These are phyloP conservation scores for Orthosia gracilis DNA, from an alignment of 2,888 invertebrate genomes.

Conservation along the genomic window DNA sequence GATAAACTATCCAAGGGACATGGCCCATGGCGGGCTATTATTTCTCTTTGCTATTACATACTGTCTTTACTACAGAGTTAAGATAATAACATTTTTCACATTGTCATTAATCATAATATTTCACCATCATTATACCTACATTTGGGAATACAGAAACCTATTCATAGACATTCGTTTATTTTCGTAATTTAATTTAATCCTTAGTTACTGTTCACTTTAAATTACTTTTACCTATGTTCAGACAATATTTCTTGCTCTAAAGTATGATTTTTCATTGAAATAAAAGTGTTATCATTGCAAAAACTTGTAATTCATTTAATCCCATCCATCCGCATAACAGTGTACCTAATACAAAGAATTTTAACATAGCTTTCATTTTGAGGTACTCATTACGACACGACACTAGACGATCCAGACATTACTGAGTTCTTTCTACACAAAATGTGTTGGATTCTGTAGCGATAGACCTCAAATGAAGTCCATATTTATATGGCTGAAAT, in stretches of 20 bases:
- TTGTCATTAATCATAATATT: slow-evolving; percentile 58
- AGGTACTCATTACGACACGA: neutral
- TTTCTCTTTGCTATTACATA: slow-evolving; percentile 49
- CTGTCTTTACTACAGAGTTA: slow-evolving; percentile 57
- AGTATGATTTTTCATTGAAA: slow-evolving; percentile 67
- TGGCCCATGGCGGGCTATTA: slow-evolving; percentile 50
- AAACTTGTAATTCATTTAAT: slow-evolving; percentile 53
- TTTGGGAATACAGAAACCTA: slow-evolving; percentile 53
- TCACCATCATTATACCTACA: slow-evolving; percentile 39
- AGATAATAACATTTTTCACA: slow-evolving; percentile 65
- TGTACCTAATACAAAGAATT: slow-evolving; percentile 35
- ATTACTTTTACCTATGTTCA: slow-evolving; percentile 52
- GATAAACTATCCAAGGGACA: slow-evolving; percentile 51
- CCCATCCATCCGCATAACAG: slow-evolving; percentile 34
- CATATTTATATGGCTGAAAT: too few relatives aligned
- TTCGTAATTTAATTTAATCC: slow-evolving; percentile 50
- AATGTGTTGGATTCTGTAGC: too few relatives aligned
- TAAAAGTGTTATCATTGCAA: slow-evolving; percentile 67
- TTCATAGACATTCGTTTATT: slow-evolving; percentile 52
- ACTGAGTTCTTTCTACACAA: too few relatives aligned
- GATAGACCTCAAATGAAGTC: too few relatives aligned
- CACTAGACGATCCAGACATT: too few relatives aligned
- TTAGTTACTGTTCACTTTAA: slow-evolving; percentile 60
- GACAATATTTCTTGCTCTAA: slow-evolving; percentile 54
- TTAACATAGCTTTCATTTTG: slow-evolving; percentile 24